Evolutionary conservation across 1,140 invertebrate species (phyloP), one percentile per base, ranked within the genome.

Genomic region (Plectrocnemia conspersa): DNA sequence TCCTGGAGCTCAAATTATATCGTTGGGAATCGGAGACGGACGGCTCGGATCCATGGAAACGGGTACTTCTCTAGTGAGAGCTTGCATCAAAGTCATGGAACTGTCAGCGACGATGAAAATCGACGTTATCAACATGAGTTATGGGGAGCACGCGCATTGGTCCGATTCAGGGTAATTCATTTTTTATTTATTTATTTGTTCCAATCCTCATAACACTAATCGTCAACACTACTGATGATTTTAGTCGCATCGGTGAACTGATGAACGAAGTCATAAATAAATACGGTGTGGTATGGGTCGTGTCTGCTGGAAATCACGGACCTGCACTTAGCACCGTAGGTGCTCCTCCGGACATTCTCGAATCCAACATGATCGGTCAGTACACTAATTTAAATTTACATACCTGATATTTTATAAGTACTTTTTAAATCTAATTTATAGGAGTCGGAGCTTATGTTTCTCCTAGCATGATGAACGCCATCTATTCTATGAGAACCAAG

Each of bases 81-180:
- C 94, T 13, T 95, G 97, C 77, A 88, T 89, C 57, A 83, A 85
- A 68, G 75, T 91, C 15, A 90, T 91, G 84, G 81, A 88, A 64
- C 72, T 83, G n/a, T 72, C 72, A n/a, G 72, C 77, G 44, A 77
- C 68, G 42, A 71, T 68, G 57, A 75, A 80, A 57, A 75, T 92
- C 58, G 87, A 98, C 68, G 83, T 98, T 0, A 91, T 98, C 47
- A 99, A 99, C 72, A 97, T 97, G 89, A 97, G 93, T 66, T 99
- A 97, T 67, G 96, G 96, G 16, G 97, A 99, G 75, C 88, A 90
- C 64, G 80, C 89, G 11, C 86, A 94, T 73, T 95, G 91, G 86
- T 82, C 85, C 2, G 86, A 92, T 71, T 74, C 84, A n/a, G 92
- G 95, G 89, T 92, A 75, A 42, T 22, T 44, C 55, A 35, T 49